Evolutionary conservation across 2,113 vertebrate species (phyloP).

Genomic region (Sinosuthora webbiana): DNA sequence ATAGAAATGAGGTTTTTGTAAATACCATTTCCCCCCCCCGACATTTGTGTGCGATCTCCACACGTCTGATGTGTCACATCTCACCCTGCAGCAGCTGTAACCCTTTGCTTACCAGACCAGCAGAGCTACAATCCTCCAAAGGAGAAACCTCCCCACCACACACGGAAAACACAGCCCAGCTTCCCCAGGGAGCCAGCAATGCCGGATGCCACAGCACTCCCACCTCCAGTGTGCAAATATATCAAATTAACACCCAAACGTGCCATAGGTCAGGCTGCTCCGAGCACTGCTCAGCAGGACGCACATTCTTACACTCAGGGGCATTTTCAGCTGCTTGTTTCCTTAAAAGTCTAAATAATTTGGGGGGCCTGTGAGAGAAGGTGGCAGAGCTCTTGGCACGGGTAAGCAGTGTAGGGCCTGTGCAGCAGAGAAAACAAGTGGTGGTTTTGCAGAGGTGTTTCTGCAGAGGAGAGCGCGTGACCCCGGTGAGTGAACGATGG

Average conservation of each 20-base stretch:
- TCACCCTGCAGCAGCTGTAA: not conserved
- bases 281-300: not conserved
- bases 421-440: not conserved
- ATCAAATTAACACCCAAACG: rapidly evolving
- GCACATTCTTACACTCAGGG: not conserved
- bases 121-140: not conserved
- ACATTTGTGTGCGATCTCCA: not conserved
- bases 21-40: not conserved
- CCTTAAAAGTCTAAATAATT: not conserved
- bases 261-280: not conserved
- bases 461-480: rapidly evolving
- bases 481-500: rapidly evolving
- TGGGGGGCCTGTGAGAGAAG: not conserved
- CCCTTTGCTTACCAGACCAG: not conserved
- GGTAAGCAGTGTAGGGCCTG: not conserved
- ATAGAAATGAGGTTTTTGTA: not conserved
- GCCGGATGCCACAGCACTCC: not conserved
- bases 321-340: not conserved
- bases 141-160: not conserved
- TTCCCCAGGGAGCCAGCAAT: not conserved
- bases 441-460: not conserved
- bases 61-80: rapidly evolving
- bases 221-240: not conserved
- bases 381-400: not conserved
- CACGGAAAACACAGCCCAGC: not conserved